These are phyloP conservation scores for Gallinago undulata DNA, from an alignment of 2,113 vertebrate species.

Conservation along the genomic window DNA sequence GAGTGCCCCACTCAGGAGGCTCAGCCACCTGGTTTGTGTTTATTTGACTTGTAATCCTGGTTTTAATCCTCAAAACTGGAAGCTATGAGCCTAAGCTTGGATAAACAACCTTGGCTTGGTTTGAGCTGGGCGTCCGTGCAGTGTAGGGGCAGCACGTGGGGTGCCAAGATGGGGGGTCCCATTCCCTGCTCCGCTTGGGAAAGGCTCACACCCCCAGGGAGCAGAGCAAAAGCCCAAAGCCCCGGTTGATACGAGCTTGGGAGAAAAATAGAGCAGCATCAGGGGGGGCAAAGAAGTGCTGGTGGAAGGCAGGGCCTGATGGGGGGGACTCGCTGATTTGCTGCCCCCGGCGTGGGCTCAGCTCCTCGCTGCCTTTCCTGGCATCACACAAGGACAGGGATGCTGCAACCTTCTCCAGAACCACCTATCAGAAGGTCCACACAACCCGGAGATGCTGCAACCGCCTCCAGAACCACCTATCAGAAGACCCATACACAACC, in stretches of 20 bases:
- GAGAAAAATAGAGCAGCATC: neutral
- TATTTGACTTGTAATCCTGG: neutral
- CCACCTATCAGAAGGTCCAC: no score
- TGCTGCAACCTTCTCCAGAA: neutral
- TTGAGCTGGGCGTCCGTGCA: neutral
- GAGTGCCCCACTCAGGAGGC: neutral
- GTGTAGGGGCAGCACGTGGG: rapidly evolving
- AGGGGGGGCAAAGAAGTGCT: neutral
- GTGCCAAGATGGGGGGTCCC: no score
- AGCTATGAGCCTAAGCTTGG: neutral
- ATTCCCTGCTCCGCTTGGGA: rapidly evolving
- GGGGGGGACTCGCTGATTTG: neutral
- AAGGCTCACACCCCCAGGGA: neutral
- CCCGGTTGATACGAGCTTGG: neutral
- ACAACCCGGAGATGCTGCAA: neutral
- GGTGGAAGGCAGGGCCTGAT: neutral
- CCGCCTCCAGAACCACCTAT: no score
- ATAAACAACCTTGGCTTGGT: neutral
- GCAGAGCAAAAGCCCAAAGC: neutral
- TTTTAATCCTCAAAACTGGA: neutral
- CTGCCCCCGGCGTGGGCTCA: rapidly evolving
- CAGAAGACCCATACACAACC: no score
- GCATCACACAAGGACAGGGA: neutral
- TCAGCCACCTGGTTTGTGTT: neutral
- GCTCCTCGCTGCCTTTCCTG: neutral